Evolutionary conservation across 2,113 vertebrate species (phyloP), one percentile per base, ranked within the genome.

Genomic region (Eupsittula cactorum): DNA sequence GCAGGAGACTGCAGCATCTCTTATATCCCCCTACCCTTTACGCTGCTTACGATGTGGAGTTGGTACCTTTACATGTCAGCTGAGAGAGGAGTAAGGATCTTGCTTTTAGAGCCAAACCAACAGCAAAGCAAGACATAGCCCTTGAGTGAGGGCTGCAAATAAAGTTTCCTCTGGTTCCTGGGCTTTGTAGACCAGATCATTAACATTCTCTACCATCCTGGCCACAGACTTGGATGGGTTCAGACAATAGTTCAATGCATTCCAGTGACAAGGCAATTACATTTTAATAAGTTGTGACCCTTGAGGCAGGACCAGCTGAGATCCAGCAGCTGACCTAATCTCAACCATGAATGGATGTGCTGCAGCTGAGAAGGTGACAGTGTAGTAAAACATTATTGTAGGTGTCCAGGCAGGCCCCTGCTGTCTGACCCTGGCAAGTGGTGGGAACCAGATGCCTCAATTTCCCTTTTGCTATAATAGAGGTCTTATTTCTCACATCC

Each of bases 251-350:
- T 24, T 90, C 78, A 64, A 50, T 1, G 35, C 82, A 55, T 82
- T 80, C 88, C 68, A 91, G 92, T 92, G 85, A 68, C 79, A 52
- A 37, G 2, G 67, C 90, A 94, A 93, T 95, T 95, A 73, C 49
- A 25, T 85, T 96, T 93, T 94, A 95, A 92, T 94, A 28, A 88
- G 63, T 13, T 73, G 82, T 79, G 90, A 95, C 90, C 92, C 90
- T 52, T 46, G 84, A 71, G 84, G 86, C 76, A 92, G 78, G 47
- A 85, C 57, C 87, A 82, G 93, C 84, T 57, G 65, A 69, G 95
- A 29, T 76, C 52, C 84, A 46, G 77, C 69, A 4, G 76, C 35
- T 78, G 92, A 37, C 87, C 93, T 86, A 3, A 62, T 53, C 91
- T 77, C 46, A 7, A 6, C 82, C 78, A 49, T 0, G 16, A 47